Evolutionary conservation across 2,888 invertebrate genomes (phyloP).

Genomic region (Macrosoma leucophasiata): DNA sequence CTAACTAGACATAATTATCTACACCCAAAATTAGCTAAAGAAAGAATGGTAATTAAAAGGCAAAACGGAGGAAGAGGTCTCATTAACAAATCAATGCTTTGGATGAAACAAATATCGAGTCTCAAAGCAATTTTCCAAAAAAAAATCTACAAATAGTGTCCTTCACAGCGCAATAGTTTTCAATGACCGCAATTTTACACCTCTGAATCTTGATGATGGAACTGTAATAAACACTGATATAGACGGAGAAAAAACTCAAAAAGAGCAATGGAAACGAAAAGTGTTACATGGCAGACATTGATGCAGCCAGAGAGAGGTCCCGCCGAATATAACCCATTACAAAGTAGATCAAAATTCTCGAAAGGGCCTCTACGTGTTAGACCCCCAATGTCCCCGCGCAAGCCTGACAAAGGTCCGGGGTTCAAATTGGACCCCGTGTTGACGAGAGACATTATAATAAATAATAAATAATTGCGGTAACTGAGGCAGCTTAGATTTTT

Average conservation of each 20-base stretch:
- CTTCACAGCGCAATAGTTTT: conserved; percentile 8
- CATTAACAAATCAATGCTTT: conserved; percentile 3
- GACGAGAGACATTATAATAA: too few relatives aligned
- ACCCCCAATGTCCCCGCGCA: too few relatives aligned
- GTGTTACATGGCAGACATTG: conserved; percentile 10
- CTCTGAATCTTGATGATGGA: conserved; percentile 5
- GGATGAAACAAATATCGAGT: conserved; percentile 7
- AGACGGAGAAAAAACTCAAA: too few relatives aligned
- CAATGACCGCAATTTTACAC: conserved; percentile 11
- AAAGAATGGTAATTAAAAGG: conserved; percentile 14
- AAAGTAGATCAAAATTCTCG: too few relatives aligned
- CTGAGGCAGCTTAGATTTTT: too few relatives aligned
- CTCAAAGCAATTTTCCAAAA: conserved; percentile 5
- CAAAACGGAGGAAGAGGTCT: conserved; percentile 12
- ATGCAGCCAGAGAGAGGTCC: too few relatives aligned
- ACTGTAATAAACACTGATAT: neutral
- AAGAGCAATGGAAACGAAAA: conserved; percentile 6
- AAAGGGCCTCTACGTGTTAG: too few relatives aligned
- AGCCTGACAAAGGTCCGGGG: too few relatives aligned
- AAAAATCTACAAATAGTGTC: conserved; percentile 4
- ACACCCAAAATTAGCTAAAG: conserved; percentile 17
- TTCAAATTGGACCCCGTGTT: too few relatives aligned
- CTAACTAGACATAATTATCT: conserved; percentile 12
- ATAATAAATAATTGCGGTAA: too few relatives aligned
- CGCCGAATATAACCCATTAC: too few relatives aligned